phyloP scores from a whole-genome alignment of 2,113 vertebrate genomes.

The Oncorhynchus tshawytscha region DNA sequence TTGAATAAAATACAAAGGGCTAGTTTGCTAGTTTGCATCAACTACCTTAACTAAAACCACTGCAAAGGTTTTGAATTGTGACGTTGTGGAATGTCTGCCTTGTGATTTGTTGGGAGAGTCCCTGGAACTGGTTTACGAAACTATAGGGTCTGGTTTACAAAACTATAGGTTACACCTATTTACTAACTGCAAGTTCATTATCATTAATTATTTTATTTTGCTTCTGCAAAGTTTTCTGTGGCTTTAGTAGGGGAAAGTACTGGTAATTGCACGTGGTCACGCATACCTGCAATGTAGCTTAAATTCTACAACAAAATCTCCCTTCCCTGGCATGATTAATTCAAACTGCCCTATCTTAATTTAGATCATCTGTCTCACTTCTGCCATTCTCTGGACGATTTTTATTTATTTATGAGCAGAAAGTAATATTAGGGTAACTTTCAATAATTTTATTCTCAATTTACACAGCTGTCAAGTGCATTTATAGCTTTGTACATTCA shows the following conservation, averaged over 20 bases:
- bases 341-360: constrained; percentile 12
- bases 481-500: constrained; percentile 42
- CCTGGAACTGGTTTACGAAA: not conserved
- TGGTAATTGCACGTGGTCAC: not conserved
- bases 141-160: too few species aligned
- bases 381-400: constrained; percentile 8
- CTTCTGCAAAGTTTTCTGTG: not conserved
- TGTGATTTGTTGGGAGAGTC: not conserved
- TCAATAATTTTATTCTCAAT: constrained; percentile 58
- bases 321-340: not conserved
- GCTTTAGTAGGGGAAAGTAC: not conserved
- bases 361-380: constrained; percentile 17
- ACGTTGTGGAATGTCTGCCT: too few species aligned
- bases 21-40: too few species aligned
- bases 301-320: not conserved
- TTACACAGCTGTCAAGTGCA: constrained; percentile 47
- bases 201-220: constrained; percentile 13
- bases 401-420: constrained; percentile 36
- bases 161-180: not conserved
- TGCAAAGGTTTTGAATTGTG: too few species aligned
- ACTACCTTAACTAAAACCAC: too few species aligned
- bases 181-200: not conserved
- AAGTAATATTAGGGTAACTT: constrained; percentile 46
- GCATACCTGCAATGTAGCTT: not conserved
- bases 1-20: too few species aligned